A percentile compares a stretch with the other conserved stretches of the same genome.
Conservation (phyloP, 2,113 vertebrate genomes). For the Ammodytes marinus region DNA sequence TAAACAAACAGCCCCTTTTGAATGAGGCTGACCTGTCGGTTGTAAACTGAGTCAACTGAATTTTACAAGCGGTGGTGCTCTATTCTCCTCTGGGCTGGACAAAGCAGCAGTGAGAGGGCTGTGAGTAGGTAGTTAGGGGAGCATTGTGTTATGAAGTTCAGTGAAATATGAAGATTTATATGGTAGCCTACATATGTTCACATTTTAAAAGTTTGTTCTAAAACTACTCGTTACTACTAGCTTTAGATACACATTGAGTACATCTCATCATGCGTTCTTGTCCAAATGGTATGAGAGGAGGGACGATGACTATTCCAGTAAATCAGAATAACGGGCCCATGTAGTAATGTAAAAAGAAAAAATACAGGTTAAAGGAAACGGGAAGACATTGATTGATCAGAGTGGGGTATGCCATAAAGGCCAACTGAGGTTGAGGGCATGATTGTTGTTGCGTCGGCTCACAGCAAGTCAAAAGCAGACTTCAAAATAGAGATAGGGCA, state of each 20-base stretch:
- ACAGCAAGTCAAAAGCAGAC: not conserved
- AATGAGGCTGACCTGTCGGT: slow-evolving; percentile 26
- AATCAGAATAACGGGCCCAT: not conserved
- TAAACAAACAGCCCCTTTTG: slow-evolving; percentile 61
- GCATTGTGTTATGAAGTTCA: slow-evolving; percentile 5
- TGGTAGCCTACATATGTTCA: not conserved
- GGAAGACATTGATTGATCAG: not conserved
- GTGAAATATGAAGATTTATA: no score
- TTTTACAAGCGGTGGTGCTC: not conserved
- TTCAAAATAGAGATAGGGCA: not conserved
- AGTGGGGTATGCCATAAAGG: not conserved
- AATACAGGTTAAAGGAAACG: no score
- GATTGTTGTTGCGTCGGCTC: not conserved
- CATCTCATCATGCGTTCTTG: no score
- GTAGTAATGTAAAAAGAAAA: not conserved
- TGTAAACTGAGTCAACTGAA: not conserved
- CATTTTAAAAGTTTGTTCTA: not conserved
- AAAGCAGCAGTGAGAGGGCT: slow-evolving; percentile 2
- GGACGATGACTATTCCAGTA: not conserved
- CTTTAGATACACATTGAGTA: not conserved
- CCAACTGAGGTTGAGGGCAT: not conserved
- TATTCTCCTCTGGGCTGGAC: not conserved
- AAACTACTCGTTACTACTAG: not conserved
- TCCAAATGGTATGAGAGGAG: no score
- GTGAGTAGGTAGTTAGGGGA: not conserved